A percentile compares a stretch with the other conserved stretches of the same genome.
These are phyloP conservation scores for Lerema accius DNA, from an alignment of 1,140 invertebrate genomes.

Conservation along the genomic window DNA sequence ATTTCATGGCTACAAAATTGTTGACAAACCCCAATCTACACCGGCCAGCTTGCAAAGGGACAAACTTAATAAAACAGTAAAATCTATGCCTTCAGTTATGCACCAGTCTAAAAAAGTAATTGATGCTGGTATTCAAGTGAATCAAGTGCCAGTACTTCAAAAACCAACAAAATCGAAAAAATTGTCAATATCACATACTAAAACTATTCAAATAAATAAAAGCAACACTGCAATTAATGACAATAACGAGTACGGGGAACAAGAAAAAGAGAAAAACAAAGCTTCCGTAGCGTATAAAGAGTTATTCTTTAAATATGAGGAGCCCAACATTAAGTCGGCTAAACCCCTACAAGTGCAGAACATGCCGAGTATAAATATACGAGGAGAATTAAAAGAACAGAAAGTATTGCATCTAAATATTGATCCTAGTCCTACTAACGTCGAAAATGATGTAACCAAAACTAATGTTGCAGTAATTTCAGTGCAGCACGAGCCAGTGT, in stretches of 20 bases:
- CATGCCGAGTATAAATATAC: constrained; percentile 78
- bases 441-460: constrained; percentile 34
- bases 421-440: constrained; percentile 48
- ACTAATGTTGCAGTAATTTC: constrained; percentile 67
- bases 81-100: constrained; percentile 33
- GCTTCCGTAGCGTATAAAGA: constrained; percentile 59
- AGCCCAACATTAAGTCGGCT: constrained; percentile 44
- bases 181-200: constrained; percentile 56
- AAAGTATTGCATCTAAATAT: constrained; percentile 78
- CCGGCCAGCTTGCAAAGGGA: constrained; percentile 35
- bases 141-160: constrained; percentile 39
- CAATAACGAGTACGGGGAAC: constrained; percentile 38
- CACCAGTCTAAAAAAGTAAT: constrained; percentile 46
- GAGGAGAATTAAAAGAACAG: constrained; percentile 75
- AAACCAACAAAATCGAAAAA: constrained; percentile 50
- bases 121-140: constrained; percentile 47
- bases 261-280: constrained; percentile 43
- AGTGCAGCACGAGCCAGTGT: constrained; percentile 50
- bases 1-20: constrained; percentile 71
- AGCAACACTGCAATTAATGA: constrained; percentile 20
- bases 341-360: constrained; percentile 65
- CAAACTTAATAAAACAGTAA: constrained; percentile 33
- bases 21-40: constrained; percentile 45
- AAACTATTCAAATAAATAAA: constrained; percentile 57
- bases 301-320: constrained; percentile 55